Evolutionary conservation across 2,797 vertebrate genomes (phyloP).

Genomic region (Alectoris magna): DNA sequence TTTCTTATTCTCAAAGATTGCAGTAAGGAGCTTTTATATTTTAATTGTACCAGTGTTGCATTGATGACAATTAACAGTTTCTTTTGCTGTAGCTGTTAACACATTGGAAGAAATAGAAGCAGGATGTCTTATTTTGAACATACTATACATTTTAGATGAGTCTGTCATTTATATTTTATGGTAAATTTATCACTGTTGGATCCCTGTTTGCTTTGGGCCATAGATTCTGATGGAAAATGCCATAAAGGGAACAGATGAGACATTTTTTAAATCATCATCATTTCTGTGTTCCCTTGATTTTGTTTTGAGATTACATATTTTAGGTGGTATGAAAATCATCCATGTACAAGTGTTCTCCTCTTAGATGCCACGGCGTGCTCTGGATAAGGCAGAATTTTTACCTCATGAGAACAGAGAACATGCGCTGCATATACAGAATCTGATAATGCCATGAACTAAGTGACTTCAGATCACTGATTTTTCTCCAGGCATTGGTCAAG

Average conservation of each 20-base stretch:
- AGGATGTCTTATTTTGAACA: slow-evolving; percentile 18
- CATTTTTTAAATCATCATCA: background rate
- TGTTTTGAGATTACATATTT: background rate
- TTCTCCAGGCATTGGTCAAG: slow-evolving; percentile 41
- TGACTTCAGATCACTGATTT: slow-evolving; percentile 31
- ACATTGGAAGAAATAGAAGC: background rate
- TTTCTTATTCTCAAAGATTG: background rate
- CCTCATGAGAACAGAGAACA: background rate
- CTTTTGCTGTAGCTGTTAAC: slow-evolving; percentile 44
- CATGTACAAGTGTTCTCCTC: background rate
- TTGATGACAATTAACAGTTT: background rate
- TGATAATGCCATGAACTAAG: background rate
- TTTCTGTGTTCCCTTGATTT: slow-evolving; percentile 23
- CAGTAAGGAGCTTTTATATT: slow-evolving; percentile 46
- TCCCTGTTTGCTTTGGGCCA: slow-evolving; percentile 51
- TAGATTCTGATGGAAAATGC: slow-evolving; percentile 43
- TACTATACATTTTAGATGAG: background rate
- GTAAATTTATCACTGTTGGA: slow-evolving; percentile 5
- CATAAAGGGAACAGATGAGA: slow-evolving; percentile 61
- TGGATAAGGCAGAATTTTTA: background rate
- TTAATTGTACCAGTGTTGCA: background rate
- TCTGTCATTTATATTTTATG: background rate
- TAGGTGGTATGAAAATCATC: background rate
- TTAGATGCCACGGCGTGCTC: slow-evolving; percentile 4
- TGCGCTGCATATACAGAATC: background rate